Percentiles rank a stretch among this genome's conserved stretches.
Evolutionary conservation across 2,113 vertebrate genomes (phyloP).

Genomic region (Leiothrix lutea): DNA sequence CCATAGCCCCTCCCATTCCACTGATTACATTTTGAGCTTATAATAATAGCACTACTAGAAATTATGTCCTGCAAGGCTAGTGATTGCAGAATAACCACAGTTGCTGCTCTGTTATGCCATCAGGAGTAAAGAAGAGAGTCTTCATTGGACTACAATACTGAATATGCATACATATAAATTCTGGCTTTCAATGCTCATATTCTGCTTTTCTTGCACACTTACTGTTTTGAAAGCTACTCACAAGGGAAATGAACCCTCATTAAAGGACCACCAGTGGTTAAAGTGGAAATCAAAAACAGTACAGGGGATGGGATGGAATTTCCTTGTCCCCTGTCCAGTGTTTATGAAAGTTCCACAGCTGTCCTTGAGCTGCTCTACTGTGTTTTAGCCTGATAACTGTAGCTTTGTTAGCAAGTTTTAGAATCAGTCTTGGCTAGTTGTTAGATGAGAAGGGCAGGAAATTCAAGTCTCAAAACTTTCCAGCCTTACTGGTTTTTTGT

Average conservation of each 20-base stretch:
- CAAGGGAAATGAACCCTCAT: not conserved
- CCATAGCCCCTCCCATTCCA: not conserved
- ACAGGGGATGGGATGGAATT: not conserved
- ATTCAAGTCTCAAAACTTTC: not conserved
- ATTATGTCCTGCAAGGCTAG: not conserved
- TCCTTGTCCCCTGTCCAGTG: not conserved
- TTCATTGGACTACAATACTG: not conserved
- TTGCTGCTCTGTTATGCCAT: not conserved
- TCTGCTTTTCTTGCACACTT: not conserved
- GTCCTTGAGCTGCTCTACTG: not conserved
- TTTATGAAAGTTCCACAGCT: not conserved
- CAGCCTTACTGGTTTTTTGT: not conserved
- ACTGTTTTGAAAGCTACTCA: not conserved
- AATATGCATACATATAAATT: not conserved
- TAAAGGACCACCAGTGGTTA: not conserved
- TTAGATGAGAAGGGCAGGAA: not conserved
- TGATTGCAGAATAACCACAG: not conserved
- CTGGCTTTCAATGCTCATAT: not conserved
- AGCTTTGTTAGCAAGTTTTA: not conserved
- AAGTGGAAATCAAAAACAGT: not conserved
- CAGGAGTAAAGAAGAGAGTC: not conserved
- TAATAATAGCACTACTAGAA: not conserved
- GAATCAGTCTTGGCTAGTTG: not conserved
- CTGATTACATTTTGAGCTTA: constrained; percentile 1
- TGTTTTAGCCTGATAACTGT: not conserved